Evolutionary conservation across 2,797 vertebrate genomes (phyloP), one percentile per base, ranked within the genome.

Genomic region (Notoglanidium macrostoma): DNA sequence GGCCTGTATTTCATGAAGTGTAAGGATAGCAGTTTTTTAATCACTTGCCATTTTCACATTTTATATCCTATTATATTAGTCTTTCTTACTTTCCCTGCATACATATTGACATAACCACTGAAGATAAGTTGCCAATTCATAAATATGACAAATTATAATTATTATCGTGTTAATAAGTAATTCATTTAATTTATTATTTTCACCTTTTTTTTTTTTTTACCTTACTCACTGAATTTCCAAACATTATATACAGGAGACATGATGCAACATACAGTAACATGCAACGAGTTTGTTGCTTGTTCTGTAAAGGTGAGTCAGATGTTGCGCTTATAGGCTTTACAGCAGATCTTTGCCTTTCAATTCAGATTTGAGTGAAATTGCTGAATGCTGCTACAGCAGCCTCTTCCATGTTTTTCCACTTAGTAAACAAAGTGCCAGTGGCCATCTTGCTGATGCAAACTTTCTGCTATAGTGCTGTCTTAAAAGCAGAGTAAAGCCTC

Each of bases 361-460:
- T 73, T 3, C 6, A 46, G 35, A 55, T 46, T 76, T 32, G 46
- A 77, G 67, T 63, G 9, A 87, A 87, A 74, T 80, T 70, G 67
- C 35, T 83, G 57, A 29, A 14, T 14, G 15, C 74, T 63, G 44
- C 81, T 19, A 35, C 55, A 65, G 72, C 40, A 15, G 59, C 19
- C 14, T 23, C 19, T 63, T 73, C 80, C 8, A 35, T 57, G 21
- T 82, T 88, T 82, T 79, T 23, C 26, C 35, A 73, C 49, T 49
- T 63, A 82, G 65, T 77, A 63, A 76, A 40, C 23, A 70, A 54
- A 40, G 11, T 21, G 29, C 61, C n/a, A 44, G 40, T 26, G 65
- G 63, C 23, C 54, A 9, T 73, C 12, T 87, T 76, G 82, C 86
- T 88, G 65, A 68, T 55, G 57, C 63, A 78, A 49, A 82, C 17